Base-by-base conservation (phyloP, 2,113 vertebrate species). In the Scomber scombrus region DNA sequence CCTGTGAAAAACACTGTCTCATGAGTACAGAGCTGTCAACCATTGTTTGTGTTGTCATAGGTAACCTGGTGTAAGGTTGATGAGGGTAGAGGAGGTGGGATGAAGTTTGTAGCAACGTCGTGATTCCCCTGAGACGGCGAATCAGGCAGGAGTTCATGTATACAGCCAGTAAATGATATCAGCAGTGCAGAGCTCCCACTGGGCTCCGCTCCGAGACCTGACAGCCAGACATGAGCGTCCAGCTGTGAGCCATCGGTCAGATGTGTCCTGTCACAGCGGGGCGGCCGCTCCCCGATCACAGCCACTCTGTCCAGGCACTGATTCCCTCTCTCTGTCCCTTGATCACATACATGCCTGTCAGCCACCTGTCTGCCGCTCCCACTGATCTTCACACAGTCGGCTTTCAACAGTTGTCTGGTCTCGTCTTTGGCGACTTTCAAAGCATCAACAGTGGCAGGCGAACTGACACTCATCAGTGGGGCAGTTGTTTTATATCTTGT, bases 161-260 rank as follows among this genome's bases (percentile, higher is more conserved):
- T 40, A 68, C 68, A 80, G 70, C 50, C 75, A 74, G 74, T 84
- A 70, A 86, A 58, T 84, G 67, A 84, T 85, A 74, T 47, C 75
- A 77, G 81, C 68, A 49, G 72, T 9, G 75, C 75, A 11, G 55
- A 62, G 72, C 40, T 63, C 87, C 71, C 29, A 43, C 84, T 66
- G 63, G 71, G 83, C 83, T 55, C 16, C 10, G 55, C 85, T 51
- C 62, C 6, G 54, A 70, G 77, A 73, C 68, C 74, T 87, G 85
- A 89, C 89, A 89, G 86, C 68, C 88, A 80, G 90, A 89, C 90
- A 91, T 3, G 74, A 82, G 57, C 58, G 34, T 87, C 91, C 86
- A 87, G 87, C 92, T 89, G 91, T 75, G 88, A 82, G 56, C 76
- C 67, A 76, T 91, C 66, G 86, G 84, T 92, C 79, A 83, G 89